Conservation (phyloP, 2,113 vertebrate genomes). For the Haplochromis vanheusdeni region DNA sequence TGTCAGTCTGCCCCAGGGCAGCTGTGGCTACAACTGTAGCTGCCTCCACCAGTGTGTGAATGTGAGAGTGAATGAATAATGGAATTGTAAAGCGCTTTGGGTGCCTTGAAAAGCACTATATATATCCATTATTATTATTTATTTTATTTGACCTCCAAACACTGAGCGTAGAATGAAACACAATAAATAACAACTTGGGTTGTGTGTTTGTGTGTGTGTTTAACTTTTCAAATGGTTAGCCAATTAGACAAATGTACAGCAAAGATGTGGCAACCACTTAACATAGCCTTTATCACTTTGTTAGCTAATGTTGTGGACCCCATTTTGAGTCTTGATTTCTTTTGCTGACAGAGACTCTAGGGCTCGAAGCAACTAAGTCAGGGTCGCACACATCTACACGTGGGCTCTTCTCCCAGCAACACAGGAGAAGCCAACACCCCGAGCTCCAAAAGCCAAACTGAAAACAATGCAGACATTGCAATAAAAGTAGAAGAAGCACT, state of each 20-base stretch:
- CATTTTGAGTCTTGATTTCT: neutral
- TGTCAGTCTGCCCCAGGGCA: neutral
- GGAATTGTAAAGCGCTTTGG: neutral
- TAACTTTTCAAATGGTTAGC: neutral
- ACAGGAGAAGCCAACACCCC: conserved; percentile 12
- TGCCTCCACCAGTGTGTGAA: neutral
- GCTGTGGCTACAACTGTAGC: neutral
- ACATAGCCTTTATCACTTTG: neutral
- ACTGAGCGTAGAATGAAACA: neutral
- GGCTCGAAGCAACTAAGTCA: neutral
- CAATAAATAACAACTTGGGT: neutral
- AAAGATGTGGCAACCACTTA: neutral
- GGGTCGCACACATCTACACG: neutral
- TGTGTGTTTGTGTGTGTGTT: neutral
- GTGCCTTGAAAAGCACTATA: neutral
- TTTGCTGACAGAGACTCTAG: neutral
- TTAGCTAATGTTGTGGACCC: neutral
- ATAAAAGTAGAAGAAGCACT: conserved; percentile 5
- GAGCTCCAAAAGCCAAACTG: neutral
- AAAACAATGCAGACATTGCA: neutral
- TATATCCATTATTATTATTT: neutral
- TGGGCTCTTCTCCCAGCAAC: neutral
- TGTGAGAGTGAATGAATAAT: neutral
- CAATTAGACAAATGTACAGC: neutral
- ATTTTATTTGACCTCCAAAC: neutral